Base-by-base conservation (phyloP, 1,140 invertebrate genomes). In the Eriocheir sinensis region DNA sequence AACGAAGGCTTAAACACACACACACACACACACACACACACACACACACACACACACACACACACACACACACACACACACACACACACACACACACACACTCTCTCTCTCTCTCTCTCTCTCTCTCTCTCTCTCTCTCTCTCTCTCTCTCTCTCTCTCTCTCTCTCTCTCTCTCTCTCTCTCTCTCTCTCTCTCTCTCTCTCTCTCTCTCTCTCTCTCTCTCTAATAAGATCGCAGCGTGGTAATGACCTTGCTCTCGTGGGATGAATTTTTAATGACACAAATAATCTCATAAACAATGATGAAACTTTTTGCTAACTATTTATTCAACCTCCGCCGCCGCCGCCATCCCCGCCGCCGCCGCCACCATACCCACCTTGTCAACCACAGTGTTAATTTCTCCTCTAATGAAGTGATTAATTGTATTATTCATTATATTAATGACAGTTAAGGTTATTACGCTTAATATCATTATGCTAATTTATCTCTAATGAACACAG, bases 391-490 rank as follows among this genome's bases (percentile, higher is more conserved):
- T 32, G 81, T 93, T 93, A 48, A 86, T 93, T 83, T 86, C n/a
- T 86, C 41, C 34, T 60, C 41, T 93, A 93, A 83, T 93, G 79
- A 93, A 83, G n/a, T 93, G 91, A 86, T 83, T 93, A 86, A 93
- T 93, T 93, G 81, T 93, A 83, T 93, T 53, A 93, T 86, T 27
- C 41, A 86, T 93, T 83, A 86, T 86, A 86, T 85, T 86, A 93
- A 53, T 80, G 36, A 38, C 38, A 34, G 41, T 80, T 86, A 93
- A 53, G 91, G 81, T 86, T 83, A 93, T 93, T 93, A 93, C 36
- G 41, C 80, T 53, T 93, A 40, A 93, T 93, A 80, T 93, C 15
- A 93, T 93, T 93, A 93, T 93, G 91, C 38, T 93, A 86, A 93
- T 86, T 85, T 9, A 30, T 17, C 80, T 53, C 91, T 86, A 93